Percentiles rank a stretch among this genome's conserved stretches.
Evolutionary conservation across 2,888 invertebrate species (phyloP).

Genomic region (Erannis defoliaria): DNA sequence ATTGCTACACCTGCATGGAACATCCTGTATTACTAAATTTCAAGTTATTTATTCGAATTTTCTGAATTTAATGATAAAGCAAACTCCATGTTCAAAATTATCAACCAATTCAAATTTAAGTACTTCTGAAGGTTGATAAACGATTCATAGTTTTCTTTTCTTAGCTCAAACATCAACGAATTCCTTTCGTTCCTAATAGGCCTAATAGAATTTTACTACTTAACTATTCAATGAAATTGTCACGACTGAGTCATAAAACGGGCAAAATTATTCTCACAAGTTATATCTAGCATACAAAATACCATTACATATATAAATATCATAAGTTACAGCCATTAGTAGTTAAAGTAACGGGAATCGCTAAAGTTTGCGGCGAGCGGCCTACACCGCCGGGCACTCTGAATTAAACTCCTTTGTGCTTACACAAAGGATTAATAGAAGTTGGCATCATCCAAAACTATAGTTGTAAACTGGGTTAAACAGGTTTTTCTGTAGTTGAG

Average conservation of each 20-base stretch:
- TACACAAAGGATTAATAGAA: conserved; percentile 28
- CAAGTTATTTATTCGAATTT: too few relatives aligned
- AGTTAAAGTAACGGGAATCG: conserved; percentile 17
- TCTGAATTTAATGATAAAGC: too few relatives aligned
- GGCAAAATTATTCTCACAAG: not conserved
- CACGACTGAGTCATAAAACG: not conserved
- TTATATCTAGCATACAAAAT: conserved; percentile 19
- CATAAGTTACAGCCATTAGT: conserved; percentile 12
- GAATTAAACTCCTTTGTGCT: conserved; percentile 20
- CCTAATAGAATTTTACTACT: too few relatives aligned
- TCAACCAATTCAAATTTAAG: too few relatives aligned
- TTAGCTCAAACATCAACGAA: too few relatives aligned
- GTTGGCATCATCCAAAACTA: conserved; percentile 17
- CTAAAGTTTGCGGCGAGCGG: conserved; percentile 22
- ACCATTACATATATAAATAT: not conserved
- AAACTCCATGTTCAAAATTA: too few relatives aligned
- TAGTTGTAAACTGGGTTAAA: conserved; percentile 9
- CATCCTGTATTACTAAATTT: too few relatives aligned
- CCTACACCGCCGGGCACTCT: conserved; percentile 7
- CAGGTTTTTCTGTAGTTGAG: conserved; percentile 3
- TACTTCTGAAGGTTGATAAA: too few relatives aligned
- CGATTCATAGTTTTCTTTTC: too few relatives aligned
- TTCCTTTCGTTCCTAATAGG: too few relatives aligned
- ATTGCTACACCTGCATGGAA: too few relatives aligned
- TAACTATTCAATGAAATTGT: not conserved